Evolutionary conservation across 2,888 invertebrate genomes (phyloP), one percentile per base, ranked within the genome.

Genomic region (Helleia helle): DNA sequence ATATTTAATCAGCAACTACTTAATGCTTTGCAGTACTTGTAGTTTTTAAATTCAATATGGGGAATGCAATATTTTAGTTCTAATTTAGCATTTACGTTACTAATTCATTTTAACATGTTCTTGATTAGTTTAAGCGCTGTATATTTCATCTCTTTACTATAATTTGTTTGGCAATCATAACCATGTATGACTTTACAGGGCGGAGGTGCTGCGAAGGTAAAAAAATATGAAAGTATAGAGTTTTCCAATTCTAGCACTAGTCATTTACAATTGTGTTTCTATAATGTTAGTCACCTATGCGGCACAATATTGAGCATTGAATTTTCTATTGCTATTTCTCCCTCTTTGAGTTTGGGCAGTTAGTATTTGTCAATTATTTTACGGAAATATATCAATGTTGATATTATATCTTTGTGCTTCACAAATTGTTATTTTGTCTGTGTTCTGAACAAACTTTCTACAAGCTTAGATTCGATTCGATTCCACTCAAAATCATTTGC

Each of bases 1-100:
- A n/a, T n/a, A n/a, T 34, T 22, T 34, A 11, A 18, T 3, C 22
- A 22, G 6, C 9, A 17, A 31, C 56, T 51, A 46, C 59, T 48
- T 37, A 52, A 54, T 59, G 70, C 73, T 75, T 75, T 40, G 63
- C 65, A 58, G 55, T 52, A 62, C 58, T 59, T 45, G 38, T 31
- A 45, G n/a, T 48, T 43, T 39, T 44, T 43, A 31, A 36, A 36
- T 36, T 52, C 42, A 50, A 11, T 7, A 22, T 34, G 34, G 18
- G 22, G 7, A 34, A 34, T 34, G 34, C 34, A 18, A 6, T 3
- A 31, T 8, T 7, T 5, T 12, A 9, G 34, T 34, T 34, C 34
- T 34, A 34, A 17, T 12, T 7, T 11, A 5, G 22, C 7, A 34
- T 22, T 22, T 7, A 18, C 18, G 8, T 30, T 3, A 31, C 31